Percentiles rank a stretch among this genome's conserved stretches.
Evolutionary conservation across 2,888 invertebrate genomes (phyloP).

Genomic region (Dynastes hyllus): DNA sequence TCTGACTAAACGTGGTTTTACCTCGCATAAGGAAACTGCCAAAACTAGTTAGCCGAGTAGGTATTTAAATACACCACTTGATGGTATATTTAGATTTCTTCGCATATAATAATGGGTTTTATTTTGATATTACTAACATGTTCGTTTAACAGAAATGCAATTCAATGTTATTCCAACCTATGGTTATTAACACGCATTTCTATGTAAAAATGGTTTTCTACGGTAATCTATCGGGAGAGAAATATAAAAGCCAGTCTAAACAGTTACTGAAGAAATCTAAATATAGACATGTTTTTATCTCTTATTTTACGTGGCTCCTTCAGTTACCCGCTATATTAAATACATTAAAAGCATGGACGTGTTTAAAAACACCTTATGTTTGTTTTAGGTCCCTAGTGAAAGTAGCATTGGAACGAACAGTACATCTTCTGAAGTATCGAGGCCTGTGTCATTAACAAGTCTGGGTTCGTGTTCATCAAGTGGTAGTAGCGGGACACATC

Average conservation of each 20-base stretch:
- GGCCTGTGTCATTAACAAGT: slow-evolving; percentile 85
- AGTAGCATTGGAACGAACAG: slow-evolving; percentile 73
- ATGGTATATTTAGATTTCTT: no score
- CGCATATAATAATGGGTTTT: no score
- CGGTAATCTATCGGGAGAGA: no score
- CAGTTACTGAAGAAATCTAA: no score
- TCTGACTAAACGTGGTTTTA: not conserved
- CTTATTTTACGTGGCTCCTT: no score
- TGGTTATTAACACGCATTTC: no score
- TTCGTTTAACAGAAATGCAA: no score
- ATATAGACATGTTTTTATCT: no score
- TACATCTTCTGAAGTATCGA: slow-evolving; percentile 75
- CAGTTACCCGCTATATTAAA: slow-evolving; percentile 67
- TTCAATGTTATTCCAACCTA: no score
- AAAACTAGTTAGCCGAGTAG: not conserved
- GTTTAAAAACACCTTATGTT: slow-evolving; percentile 29
- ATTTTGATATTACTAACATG: no score
- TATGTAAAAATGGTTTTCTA: no score
- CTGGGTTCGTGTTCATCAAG: slow-evolving; percentile 84
- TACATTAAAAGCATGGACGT: slow-evolving; percentile 65
- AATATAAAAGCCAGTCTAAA: no score
- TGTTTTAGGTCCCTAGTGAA: slow-evolving; percentile 68
- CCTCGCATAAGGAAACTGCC: not conserved
- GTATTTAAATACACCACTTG: not conserved
- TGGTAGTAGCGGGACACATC: slow-evolving; percentile 76